Percentiles rank a stretch among this genome's conserved stretches.
Conservation (phyloP, 2,113 vertebrate species). For the Heloderma charlesbogerti region DNA sequence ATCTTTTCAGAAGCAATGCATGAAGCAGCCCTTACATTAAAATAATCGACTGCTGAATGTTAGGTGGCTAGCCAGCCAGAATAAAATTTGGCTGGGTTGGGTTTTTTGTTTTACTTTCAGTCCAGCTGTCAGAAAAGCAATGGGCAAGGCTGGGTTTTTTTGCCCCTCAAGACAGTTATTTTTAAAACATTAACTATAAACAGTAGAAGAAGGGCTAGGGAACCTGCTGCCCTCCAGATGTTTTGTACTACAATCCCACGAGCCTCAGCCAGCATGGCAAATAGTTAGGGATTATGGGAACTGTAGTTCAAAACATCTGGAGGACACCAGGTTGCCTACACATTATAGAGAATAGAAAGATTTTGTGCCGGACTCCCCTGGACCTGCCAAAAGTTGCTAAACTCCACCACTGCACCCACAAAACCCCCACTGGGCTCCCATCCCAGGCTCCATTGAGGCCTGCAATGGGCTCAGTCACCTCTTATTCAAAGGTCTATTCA, state of each 20-base stretch:
- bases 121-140: neutral
- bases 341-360: neutral
- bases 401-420: too few relatives aligned
- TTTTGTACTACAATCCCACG: too few relatives aligned
- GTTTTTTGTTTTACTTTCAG: neutral
- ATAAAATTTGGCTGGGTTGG: neutral
- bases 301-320: neutral
- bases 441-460: too few relatives aligned
- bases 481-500: neutral
- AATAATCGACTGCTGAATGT: neutral
- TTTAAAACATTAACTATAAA: neutral
- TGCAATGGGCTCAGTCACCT: neutral
- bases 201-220: too few relatives aligned
- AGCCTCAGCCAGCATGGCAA: neutral
- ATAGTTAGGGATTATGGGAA: neutral
- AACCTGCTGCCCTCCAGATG: too few relatives aligned
- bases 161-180: neutral
- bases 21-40: neutral
- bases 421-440: neutral
- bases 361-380: neutral
- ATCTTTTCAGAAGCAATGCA: neutral
- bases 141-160: neutral
- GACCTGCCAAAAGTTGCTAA: neutral
- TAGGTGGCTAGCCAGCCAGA: neutral
- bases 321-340: too few relatives aligned